A percentile compares a stretch with the other conserved stretches of the same genome.
Evolutionary conservation across 2,888 invertebrate genomes (phyloP).

Genomic region (Apotomis turbidana): DNA sequence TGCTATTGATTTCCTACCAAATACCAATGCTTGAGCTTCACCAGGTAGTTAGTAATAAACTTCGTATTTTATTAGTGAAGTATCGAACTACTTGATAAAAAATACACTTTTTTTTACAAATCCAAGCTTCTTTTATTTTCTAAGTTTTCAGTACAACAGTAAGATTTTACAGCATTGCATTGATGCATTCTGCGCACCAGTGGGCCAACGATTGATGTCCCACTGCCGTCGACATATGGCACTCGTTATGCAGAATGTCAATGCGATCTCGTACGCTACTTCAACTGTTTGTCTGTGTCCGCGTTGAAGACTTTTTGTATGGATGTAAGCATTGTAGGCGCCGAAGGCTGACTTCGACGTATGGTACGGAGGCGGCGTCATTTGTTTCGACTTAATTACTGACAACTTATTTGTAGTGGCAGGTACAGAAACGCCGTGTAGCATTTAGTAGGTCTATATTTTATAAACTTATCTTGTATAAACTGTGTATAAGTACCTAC

Average conservation of each 20-base stretch:
- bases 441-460: background rate
- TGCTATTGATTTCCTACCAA: conserved; percentile 69
- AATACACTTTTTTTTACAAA: background rate
- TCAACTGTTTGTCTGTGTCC: conserved; percentile 64
- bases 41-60: too few relatives aligned
- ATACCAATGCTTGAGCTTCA: too few relatives aligned
- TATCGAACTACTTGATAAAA: too few relatives aligned
- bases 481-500: background rate
- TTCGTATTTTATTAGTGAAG: too few relatives aligned
- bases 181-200: conserved; percentile 75
- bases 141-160: conserved; percentile 31
- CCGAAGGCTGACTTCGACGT: conserved; percentile 26
- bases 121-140: background rate
- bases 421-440: background rate
- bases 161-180: conserved; percentile 54
- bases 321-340: conserved; percentile 13
- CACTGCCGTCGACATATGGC: conserved; percentile 74
- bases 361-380: conserved; percentile 16
- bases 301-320: conserved; percentile 64
- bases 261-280: conserved; percentile 67
- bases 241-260: conserved; percentile 81
- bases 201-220: conserved; percentile 76
- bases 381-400: conserved; percentile 26
- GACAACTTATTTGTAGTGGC: conserved; percentile 13
- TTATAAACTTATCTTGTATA: too few relatives aligned